A percentile compares a stretch with the other conserved stretches of the same genome.
These are phyloP conservation scores for Discoglossus pictus DNA, from an alignment of 2,797 vertebrate genomes.

Conservation along the genomic window DNA sequence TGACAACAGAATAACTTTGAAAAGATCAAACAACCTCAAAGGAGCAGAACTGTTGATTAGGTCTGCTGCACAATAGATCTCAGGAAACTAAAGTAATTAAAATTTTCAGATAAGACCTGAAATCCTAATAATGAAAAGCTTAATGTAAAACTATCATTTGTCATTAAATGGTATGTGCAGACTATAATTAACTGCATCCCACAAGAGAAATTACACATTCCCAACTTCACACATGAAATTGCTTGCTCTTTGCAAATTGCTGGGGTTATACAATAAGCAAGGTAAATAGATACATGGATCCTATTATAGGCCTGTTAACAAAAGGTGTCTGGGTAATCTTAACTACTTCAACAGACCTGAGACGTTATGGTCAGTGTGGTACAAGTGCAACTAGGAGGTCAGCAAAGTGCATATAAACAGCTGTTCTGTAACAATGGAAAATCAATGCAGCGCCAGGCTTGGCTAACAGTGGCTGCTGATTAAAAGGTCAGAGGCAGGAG, in stretches of 20 bases:
- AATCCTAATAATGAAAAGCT: slow-evolving; percentile 57
- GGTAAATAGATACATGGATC: slow-evolving; percentile 41
- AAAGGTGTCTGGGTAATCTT: slow-evolving; percentile 9
- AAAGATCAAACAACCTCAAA: slow-evolving; percentile 58
- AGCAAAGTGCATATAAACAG: background rate
- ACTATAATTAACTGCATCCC: slow-evolving; percentile 55
- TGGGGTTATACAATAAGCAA: slow-evolving; percentile 51
- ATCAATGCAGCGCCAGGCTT: slow-evolving; percentile 15
- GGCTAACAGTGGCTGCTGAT: background rate
- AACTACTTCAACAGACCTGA: background rate
- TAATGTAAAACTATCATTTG: slow-evolving; percentile 58
- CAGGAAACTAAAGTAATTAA: slow-evolving; percentile 60
- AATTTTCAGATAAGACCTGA: slow-evolving; percentile 57
- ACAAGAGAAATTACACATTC: slow-evolving; percentile 56
- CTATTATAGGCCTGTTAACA: background rate
- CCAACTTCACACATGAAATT: slow-evolving; percentile 39
- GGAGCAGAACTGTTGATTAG: slow-evolving; percentile 54
- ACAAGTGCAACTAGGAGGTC: slow-evolving; percentile 1
- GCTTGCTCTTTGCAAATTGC: slow-evolving; percentile 44
- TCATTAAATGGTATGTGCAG: slow-evolving; percentile 44
- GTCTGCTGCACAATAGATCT: slow-evolving; percentile 54
- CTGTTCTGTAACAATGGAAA: background rate
- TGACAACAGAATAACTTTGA: slow-evolving; percentile 52
- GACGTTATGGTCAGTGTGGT: slow-evolving; percentile 5
- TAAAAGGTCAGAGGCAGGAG: background rate